Base-by-base conservation (phyloP, 2,797 vertebrate species). In the Ataeniobius toweri region DNA sequence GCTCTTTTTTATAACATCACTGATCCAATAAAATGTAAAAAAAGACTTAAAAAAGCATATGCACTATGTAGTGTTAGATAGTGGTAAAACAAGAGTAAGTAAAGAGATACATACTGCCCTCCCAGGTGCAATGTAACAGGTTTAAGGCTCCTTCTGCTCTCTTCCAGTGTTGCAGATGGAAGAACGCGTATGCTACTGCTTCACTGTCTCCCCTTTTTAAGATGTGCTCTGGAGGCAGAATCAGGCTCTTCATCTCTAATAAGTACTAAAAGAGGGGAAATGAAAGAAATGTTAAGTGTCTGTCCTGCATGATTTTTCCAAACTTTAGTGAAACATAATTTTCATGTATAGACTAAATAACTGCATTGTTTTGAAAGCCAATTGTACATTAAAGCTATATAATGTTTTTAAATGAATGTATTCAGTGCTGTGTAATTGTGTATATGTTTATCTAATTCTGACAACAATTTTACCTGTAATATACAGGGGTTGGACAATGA, bases 131-230 rank as follows among this genome's bases (percentile, higher is more conserved):
- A 92, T 99, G 98, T 75, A 99, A 93, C 83, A 99, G 95, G 88
- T 98, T 98, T 80, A 99, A 96, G 77, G 98, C 98, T 80, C 98
- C 98, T 91, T 99, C 98, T 86, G 98, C 98, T 86, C 98, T 96
- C 89, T 99, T 99, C 98, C 98, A 99, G 94, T 99, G 98, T 93
- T 99, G 98, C 85, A 99, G 96, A 93, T 99, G 98, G 85, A 98
- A 99, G 94, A 99, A 99, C 51, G 98, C 97, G 31, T 99, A 99
- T 0, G 98, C 98, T 80, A 99, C 96, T 46, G 98, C 98, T 93
- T 99, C 98, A 31, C 98, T 99, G 94, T 99, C 98, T 24, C 98
- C 98, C 69, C 98, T 96, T 87, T 99, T 99, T 94, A 99, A 89
- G 93, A 99, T 99, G 91, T 99, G 98, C 85, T 99, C 98, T 87